Base-by-base conservation (phyloP, 2,113 vertebrate species). In the Propithecus coquereli region DNA sequence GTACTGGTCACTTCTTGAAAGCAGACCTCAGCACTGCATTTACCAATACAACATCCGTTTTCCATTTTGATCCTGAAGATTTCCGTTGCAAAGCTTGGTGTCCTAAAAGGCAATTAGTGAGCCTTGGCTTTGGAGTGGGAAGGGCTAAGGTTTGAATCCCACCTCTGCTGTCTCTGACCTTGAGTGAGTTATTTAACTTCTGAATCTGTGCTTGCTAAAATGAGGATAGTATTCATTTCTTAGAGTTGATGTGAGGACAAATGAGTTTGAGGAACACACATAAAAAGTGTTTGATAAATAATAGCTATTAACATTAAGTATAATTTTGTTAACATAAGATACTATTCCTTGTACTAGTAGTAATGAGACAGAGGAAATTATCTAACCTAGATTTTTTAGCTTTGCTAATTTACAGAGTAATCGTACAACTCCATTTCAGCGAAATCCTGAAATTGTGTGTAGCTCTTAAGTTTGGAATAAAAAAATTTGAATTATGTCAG, bases 121-220 rank as follows among this genome's bases (percentile, higher is more conserved):
- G 32, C 20, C 12, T 74, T 89, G 79, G 32, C 52, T 96, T 81
- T 88, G 43, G 57, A 59, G 47, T 47, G 37, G 93, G 22, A 76
- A 94, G 71, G 54, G 40, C 37, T 76, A 32, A 86, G 13, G 6
- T 82, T n/a, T 90, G 63, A 94, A 54, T 47, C 0, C 65, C 12
- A 22, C 20, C 11, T 79, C 17, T 86, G 37, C 27, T 76, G 7
- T 57, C 14, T 90, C 12, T 74, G 80, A 73, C 74, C 27, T 95
- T 92, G 61, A 94, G 66, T n/a, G 40, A 89, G 18, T 92, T 77
- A 54, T 52, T 94, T 89, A 82, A 71, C 37, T 94, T 95, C 52
- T 74, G 14, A 94, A 43, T 85, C 32, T 76, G 32, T 76, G 37
- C 45, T 93, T 87, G 23, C 70, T 87, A 87, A 92, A 87, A 66